Percentiles rank a stretch among this genome's conserved stretches.
Conservation (phyloP, 2,113 vertebrate genomes). For the Odontesthes bonariensis region DNA sequence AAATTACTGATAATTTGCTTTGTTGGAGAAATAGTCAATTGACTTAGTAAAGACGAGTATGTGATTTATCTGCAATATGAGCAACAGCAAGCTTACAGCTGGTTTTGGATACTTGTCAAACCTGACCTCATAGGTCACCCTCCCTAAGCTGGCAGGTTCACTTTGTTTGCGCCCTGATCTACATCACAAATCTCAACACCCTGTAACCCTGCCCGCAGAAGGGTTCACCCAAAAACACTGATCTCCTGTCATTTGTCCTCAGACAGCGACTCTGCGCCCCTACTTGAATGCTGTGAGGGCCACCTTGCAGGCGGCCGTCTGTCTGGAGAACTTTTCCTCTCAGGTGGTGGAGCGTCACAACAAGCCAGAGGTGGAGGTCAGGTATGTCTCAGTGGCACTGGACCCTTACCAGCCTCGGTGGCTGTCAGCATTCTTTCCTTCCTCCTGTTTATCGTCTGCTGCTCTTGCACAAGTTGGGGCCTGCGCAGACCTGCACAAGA, state of each 20-base stretch:
- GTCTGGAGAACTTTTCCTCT: slow-evolving; percentile 98
- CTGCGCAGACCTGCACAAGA: slow-evolving; percentile 49
- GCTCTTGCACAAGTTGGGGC: slow-evolving; percentile 42
- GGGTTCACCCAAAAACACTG: background rate
- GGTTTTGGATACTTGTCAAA: slow-evolving; percentile 1
- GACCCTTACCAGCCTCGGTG: too few relatives aligned
- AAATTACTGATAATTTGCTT: background rate
- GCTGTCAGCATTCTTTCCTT: background rate
- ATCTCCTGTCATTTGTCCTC: slow-evolving; percentile 1
- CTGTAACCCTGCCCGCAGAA: background rate
- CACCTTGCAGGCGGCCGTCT: slow-evolving; percentile 96
- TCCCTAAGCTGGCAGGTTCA: background rate
- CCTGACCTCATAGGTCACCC: slow-evolving; percentile 15
- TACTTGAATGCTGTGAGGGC: slow-evolving; percentile 97
- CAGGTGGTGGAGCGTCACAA: slow-evolving; percentile 99
- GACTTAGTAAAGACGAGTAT: background rate
- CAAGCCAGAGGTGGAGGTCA: slow-evolving; percentile 98
- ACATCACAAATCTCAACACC: background rate
- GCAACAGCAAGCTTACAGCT: background rate
- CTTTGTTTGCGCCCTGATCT: background rate
- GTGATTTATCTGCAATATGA: background rate
- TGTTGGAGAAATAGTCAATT: too few relatives aligned
- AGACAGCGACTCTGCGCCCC: slow-evolving; percentile 97
- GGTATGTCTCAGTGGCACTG: slow-evolving; percentile 82
- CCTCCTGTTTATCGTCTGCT: slow-evolving; percentile 24